Base-by-base conservation (phyloP, 2,113 vertebrate genomes). In the Calidris pugnax region DNA sequence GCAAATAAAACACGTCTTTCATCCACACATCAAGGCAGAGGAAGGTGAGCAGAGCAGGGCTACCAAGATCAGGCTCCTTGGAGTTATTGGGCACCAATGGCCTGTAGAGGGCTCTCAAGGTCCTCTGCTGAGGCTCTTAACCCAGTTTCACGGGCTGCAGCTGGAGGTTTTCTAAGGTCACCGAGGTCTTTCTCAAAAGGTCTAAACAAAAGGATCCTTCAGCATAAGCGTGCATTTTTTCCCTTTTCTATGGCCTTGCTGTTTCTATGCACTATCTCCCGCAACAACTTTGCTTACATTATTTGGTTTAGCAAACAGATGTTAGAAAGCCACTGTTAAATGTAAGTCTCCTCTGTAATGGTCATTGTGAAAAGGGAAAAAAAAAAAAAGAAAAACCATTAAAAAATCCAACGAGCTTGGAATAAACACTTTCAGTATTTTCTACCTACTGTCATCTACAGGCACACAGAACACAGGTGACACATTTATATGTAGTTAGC, bases 131-230 rank as follows among this genome's bases (percentile, higher is more conserved):
- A 92, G 96, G 80, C 93, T 71, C 47, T 63, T 93, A 95, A 94
- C 87, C 96, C 82, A 81, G 66, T 88, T 97, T 76, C 96, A 27
- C 86, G 19, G 97, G 97, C 98, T 95, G 98, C 97, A 98, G 98
- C 98, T 98, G 97, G 95, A 97, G 97, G 97, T 98, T 98, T 98
- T 98, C 97, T 98, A 97, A 98, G 99, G 99, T 99, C 99, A 99
- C 89, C 80, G 97, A 98, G 98, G 98, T 98, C 97, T 97, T 98
- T 97, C 98, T 98, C 96, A 97, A 97, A 98, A 97, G 97, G 60
- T 92, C 92, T 85, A 73, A 98, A 98, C 98, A 98, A 98, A 98
- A 97, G 98, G 95, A 97, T 97, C 94, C 94, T 98, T 98, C 97
- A 98, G 89, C 89, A 95, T 96, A 96, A 95, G 79, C 27, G 9